phyloP scores from a whole-genome alignment of 2,888 invertebrate species.

The Selenia dentaria region DNA sequence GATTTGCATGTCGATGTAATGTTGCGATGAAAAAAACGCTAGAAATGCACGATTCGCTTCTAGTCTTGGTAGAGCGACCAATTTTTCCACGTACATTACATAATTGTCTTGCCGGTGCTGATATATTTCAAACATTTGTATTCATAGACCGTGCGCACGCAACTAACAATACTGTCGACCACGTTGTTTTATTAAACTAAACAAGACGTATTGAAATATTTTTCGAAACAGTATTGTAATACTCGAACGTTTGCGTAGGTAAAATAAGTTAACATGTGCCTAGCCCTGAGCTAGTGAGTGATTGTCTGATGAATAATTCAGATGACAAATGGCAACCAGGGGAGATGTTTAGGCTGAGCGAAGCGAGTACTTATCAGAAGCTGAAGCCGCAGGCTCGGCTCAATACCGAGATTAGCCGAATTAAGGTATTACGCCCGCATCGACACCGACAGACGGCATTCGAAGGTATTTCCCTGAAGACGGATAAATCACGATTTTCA shows the following conservation, averaged over 20 bases:
- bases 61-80: slow-evolving; percentile 27
- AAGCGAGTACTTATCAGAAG: slow-evolving; percentile 39
- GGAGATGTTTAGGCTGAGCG: slow-evolving; percentile 38
- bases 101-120: no score
- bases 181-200: slow-evolving; percentile 22
- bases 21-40: slow-evolving; percentile 44
- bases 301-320: slow-evolving; percentile 39
- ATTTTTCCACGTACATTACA: no score
- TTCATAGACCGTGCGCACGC: no score
- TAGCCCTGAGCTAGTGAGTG: slow-evolving; percentile 21
- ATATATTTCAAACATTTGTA: no score
- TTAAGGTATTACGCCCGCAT: slow-evolving; percentile 74
- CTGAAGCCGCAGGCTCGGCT: slow-evolving; percentile 41
- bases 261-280: slow-evolving; percentile 22
- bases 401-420: slow-evolving; percentile 72
- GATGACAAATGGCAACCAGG: slow-evolving; percentile 36
- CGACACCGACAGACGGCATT: slow-evolving; percentile 53
- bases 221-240: slow-evolving; percentile 31
- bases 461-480: slow-evolving; percentile 73
- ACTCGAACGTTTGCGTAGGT: slow-evolving; percentile 15
- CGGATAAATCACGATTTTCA: slow-evolving; percentile 76
- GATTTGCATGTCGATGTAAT: slow-evolving; percentile 59
- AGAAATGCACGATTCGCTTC: slow-evolving; percentile 40
- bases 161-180: no score
- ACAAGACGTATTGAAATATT: slow-evolving; percentile 22